A percentile compares a stretch with the other conserved stretches of the same genome.
These are phyloP conservation scores for Ciconia stormi DNA, from an alignment of 2,113 vertebrate genomes.

Conservation along the genomic window DNA sequence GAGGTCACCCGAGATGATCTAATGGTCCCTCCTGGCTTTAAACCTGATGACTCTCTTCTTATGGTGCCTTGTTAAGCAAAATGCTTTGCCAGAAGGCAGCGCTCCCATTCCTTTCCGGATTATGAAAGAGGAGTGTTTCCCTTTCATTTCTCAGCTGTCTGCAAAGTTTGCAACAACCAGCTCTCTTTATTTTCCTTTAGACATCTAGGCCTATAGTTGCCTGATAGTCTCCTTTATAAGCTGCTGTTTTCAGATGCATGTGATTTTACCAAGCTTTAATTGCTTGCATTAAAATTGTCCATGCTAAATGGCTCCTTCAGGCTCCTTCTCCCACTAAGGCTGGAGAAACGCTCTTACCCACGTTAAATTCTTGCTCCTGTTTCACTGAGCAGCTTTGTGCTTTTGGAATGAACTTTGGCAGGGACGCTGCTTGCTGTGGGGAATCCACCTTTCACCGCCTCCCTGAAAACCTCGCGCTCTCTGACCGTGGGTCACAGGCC, in stretches of 20 bases:
- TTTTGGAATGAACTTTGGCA: background rate
- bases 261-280: background rate
- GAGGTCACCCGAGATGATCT: conserved; percentile 32
- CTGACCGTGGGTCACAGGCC: background rate
- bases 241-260: background rate
- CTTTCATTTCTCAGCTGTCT: background rate
- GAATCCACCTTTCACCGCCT: background rate
- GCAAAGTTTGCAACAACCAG: background rate
- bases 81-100: conserved; percentile 18
- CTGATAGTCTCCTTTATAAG: background rate
- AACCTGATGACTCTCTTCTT: background rate
- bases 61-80: background rate
- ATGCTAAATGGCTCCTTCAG: background rate
- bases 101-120: background rate
- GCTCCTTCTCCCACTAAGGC: background rate
- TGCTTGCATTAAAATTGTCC: background rate
- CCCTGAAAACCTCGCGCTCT: rapidly evolving
- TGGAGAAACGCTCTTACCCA: background rate
- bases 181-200: background rate
- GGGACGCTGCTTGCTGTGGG: background rate
- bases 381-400: background rate
- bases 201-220: background rate
- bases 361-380: background rate
- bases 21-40: background rate
- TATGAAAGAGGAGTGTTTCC: background rate